Evolutionary conservation across 2,888 invertebrate genomes (phyloP).

Genomic region (Bursaphelenchus okinawaensis): DNA sequence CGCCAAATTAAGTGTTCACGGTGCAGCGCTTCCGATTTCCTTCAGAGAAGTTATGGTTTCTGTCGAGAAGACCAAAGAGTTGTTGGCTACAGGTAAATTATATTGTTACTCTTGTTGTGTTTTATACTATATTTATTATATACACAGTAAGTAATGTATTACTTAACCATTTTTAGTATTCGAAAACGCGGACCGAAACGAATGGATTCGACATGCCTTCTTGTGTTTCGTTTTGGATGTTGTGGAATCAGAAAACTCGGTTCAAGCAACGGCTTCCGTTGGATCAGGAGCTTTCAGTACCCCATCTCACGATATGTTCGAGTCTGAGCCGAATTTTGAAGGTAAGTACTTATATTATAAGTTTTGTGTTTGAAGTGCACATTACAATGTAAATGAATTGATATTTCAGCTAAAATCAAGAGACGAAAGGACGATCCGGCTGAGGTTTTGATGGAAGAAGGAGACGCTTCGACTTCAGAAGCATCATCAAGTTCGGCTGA

Average conservation of each 20-base stretch:
- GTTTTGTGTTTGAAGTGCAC: not conserved
- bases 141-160: no score
- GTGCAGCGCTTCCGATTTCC: not conserved
- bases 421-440: slow-evolving; percentile 7
- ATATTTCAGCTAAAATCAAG: not conserved
- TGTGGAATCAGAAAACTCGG: slow-evolving; percentile 17
- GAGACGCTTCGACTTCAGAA: not conserved
- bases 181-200: slow-evolving; percentile 15
- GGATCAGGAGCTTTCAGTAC: no score
- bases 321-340: not conserved
- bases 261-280: not conserved
- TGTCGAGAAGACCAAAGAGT: not conserved
- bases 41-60: slow-evolving; percentile 11
- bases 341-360: not conserved
- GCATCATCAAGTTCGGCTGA: not conserved
- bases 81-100: slow-evolving; percentile 11
- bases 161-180: slow-evolving; percentile 22
- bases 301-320: no score
- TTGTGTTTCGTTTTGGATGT: slow-evolving; percentile 20
- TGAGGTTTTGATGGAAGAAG: slow-evolving; percentile 5
- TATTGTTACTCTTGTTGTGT: not conserved
- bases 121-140: no score
- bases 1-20: slow-evolving; percentile 10
- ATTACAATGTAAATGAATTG: not conserved
- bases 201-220: slow-evolving; percentile 20